These are phyloP conservation scores for Enteromius fasciolatus DNA, from an alignment of 2,797 vertebrate genomes.

Conservation along the genomic window DNA sequence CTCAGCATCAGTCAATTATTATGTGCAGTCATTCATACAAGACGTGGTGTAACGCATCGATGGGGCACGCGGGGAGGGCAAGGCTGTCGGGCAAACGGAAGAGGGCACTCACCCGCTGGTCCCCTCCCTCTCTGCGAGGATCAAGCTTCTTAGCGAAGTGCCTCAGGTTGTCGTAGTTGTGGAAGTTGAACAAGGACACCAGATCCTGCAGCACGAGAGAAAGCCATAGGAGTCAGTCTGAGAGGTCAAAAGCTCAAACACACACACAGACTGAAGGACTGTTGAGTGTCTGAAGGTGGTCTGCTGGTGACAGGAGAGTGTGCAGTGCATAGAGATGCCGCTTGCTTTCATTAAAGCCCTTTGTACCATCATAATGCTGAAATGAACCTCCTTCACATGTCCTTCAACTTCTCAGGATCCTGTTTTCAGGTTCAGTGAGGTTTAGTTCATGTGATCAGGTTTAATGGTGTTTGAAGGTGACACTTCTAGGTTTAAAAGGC, in stretches of 20 bases:
- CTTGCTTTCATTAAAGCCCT: neutral
- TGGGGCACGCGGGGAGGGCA: constrained; percentile 29
- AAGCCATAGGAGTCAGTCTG: neutral
- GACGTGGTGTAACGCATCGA: constrained; percentile 36
- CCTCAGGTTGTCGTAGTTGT: constrained; percentile 98
- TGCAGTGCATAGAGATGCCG: neutral
- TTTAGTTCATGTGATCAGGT: neutral
- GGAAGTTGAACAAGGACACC: constrained; percentile 96
- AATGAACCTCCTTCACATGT: constrained; percentile 19
- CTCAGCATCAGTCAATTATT: neutral
- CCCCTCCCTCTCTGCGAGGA: constrained; percentile 94
- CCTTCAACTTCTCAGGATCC: neutral
- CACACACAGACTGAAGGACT: neutral
- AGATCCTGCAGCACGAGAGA: constrained; percentile 82
- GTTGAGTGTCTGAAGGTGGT: neutral
- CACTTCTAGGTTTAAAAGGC: neutral
- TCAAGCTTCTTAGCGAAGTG: constrained; percentile 98
- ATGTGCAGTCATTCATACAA: constrained; percentile 47
- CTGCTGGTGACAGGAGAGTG: constrained; percentile 13
- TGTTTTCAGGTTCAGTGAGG: neutral
- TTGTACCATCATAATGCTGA: neutral
- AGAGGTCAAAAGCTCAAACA: neutral
- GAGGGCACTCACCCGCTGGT: constrained; percentile 89
- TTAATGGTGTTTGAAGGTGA: neutral
- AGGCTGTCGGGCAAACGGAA: constrained; percentile 43